A percentile compares a stretch with the other conserved stretches of the same genome.
Conservation (phyloP, 2,113 vertebrate genomes). For the Diadophis punctatus region DNA sequence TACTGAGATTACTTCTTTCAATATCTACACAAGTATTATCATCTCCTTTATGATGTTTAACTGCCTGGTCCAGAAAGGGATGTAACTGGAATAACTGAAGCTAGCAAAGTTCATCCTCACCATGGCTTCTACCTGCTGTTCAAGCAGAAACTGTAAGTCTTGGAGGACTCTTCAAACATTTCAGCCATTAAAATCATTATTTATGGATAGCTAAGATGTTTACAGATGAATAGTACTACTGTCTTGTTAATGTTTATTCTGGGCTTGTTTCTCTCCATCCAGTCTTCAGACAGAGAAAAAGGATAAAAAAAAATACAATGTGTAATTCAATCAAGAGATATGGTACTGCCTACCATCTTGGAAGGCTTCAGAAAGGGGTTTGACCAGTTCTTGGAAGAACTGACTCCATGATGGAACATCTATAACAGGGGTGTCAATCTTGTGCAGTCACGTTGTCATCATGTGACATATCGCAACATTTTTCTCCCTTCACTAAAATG, state of each 20-base stretch:
- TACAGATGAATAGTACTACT: background rate
- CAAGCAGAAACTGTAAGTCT: background rate
- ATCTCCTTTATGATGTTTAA: background rate
- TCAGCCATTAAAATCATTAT: background rate
- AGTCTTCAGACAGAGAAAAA: background rate
- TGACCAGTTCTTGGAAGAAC: background rate
- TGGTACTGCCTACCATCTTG: background rate
- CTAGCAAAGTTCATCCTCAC: background rate
- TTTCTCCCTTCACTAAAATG: too few species aligned
- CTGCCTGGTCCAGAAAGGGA: background rate
- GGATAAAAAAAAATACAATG: background rate
- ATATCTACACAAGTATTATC: background rate
- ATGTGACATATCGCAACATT: too few species aligned
- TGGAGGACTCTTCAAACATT: background rate
- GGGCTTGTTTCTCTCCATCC: background rate
- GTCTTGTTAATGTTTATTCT: background rate
- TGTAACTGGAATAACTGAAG: background rate
- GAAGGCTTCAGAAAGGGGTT: background rate
- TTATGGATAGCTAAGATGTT: background rate
- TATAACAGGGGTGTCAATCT: background rate
- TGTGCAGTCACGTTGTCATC: too few species aligned
- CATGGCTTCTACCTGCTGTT: background rate
- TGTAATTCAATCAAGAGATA: background rate
- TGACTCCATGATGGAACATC: background rate
- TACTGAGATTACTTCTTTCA: background rate